These are phyloP conservation scores for Sinocyclocheilus maitianheensis DNA, from an alignment of 2,113 vertebrate species.

Conservation along the genomic window DNA sequence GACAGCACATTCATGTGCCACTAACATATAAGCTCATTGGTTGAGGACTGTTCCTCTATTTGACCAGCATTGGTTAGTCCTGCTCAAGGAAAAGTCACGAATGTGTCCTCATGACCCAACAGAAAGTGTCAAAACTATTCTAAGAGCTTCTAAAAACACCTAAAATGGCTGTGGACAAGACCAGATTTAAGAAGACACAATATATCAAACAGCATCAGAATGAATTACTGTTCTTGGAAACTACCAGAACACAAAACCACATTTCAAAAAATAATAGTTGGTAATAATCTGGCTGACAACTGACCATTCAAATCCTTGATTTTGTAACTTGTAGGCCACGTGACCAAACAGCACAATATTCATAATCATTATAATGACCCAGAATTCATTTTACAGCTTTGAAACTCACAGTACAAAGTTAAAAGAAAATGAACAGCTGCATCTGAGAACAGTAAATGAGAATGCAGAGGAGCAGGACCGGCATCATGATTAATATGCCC, in stretches of 20 bases:
- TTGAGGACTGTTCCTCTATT: background rate
- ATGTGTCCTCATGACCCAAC: background rate
- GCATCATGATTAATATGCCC: constrained; percentile 21
- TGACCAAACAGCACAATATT: background rate
- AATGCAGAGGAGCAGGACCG: background rate
- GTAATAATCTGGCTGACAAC: background rate
- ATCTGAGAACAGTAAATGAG: background rate
- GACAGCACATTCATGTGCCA: constrained; percentile 33
- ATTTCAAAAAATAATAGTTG: background rate
- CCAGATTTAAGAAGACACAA: background rate
- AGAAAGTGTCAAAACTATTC: background rate
- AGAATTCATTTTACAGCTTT: background rate
- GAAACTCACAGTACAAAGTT: background rate
- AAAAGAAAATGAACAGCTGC: constrained; percentile 3
- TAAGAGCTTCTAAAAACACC: background rate
- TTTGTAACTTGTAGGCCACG: background rate
- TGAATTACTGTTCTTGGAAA: background rate
- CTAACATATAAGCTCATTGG: constrained; percentile 29
- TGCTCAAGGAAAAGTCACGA: background rate
- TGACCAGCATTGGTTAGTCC: background rate
- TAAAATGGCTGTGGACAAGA: background rate
- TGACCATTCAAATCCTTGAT: background rate
- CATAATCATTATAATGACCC: background rate
- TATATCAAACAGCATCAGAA: background rate
- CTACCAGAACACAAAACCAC: background rate